Base-by-base conservation (phyloP, 1,140 invertebrate genomes). In the Argopecten irradians region DNA sequence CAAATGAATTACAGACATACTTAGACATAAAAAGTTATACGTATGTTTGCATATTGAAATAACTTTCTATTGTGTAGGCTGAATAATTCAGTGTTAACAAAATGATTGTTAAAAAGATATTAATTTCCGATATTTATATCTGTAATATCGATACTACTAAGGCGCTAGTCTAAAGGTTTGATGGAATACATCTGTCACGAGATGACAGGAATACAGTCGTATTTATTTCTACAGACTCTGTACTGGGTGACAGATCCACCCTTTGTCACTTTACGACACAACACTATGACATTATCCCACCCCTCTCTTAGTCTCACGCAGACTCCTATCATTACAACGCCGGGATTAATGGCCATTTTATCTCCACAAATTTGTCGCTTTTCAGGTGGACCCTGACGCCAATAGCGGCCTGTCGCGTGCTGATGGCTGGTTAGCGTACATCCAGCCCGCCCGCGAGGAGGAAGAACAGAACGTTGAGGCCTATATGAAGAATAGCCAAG, bases 391-490 rank as follows among this genome's bases (percentile, higher is more conserved):
- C 85, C 89, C 92, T 34, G 82, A 88, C 87, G 90, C 90, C 46
- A 88, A 91, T 34, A 89, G 88, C 43, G 89, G 91, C 34, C 86
- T 91, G 19, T 85, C 88, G 32, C 89, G 90, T 83, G 86, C 92
- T 1, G 89, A 92, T 32, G 94, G 94, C 28, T 95, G 95, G 94
- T 86, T 95, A 43, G 92, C 94, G 8, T 95, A 94, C 91, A 92
- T 95, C 32, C 92, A 93, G 22, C 91, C 94, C 22, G 95, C 95
- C 11, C 90, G 95, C 22, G 91, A 94, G 39, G 93, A 94, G 36
- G 93, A 95, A 43, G 96, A 96, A 88, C 95, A 96, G 90, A 96
- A 96, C 86, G 91, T 96, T 90, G 95, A 96, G 88, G 95, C 95
- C 0, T 94, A 95, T 82, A 91, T 93, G 86, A 93, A 94, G 85